phyloP scores from a whole-genome alignment of 2,888 invertebrate genomes.

The Anarsia innoxiella region DNA sequence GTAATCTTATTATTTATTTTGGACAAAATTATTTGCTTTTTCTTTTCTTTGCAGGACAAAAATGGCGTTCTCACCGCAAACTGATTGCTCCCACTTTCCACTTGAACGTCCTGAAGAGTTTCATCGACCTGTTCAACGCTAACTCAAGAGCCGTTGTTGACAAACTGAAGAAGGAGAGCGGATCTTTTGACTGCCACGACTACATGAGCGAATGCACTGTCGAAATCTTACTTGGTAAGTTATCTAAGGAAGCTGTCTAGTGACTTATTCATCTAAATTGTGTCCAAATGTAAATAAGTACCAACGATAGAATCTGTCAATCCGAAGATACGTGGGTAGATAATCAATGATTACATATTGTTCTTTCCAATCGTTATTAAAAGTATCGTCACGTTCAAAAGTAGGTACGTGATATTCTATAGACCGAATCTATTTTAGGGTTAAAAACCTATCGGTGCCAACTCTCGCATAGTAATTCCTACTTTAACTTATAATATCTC shows the following conservation, averaged over 20 bases:
- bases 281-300: no score
- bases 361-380: no score
- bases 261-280: no score
- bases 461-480: not conserved
- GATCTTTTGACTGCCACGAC: slow-evolving; percentile 85
- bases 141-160: slow-evolving; percentile 85
- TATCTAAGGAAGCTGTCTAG: no score
- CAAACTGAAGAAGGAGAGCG: slow-evolving; percentile 81
- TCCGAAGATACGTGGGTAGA: no score
- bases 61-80: slow-evolving; percentile 90
- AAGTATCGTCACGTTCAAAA: no score
- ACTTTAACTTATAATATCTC: no score
- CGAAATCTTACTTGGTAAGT: slow-evolving; percentile 83
- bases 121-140: slow-evolving; percentile 89
- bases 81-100: slow-evolving; percentile 92
- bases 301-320: no score
- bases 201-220: slow-evolving; percentile 91
- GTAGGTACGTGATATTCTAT: no score
- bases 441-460: not conserved
- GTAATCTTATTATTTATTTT: no score
- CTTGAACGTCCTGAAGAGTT: slow-evolving; percentile 89
- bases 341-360: no score
- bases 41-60: slow-evolving; percentile 73
- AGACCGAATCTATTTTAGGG: not conserved
- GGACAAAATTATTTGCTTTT: not conserved